Conservation (phyloP, 2,888 invertebrate species). For the Apamea monoglypha region DNA sequence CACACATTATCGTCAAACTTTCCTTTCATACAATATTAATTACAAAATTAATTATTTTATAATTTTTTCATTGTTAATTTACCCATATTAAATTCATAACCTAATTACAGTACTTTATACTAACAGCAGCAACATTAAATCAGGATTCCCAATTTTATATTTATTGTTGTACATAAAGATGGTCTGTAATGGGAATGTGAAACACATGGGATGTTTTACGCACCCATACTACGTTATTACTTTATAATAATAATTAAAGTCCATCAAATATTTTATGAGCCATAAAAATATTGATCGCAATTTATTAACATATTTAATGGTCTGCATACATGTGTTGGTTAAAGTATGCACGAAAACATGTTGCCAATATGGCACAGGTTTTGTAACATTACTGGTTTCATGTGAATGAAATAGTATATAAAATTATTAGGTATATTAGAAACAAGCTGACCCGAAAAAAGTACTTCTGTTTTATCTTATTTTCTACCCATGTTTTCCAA, state of each 20-base stretch:
- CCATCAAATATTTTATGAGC: conserved; percentile 29
- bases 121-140: not conserved
- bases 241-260: conserved; percentile 26
- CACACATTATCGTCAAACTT: not conserved
- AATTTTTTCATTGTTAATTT: not conserved
- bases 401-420: not conserved
- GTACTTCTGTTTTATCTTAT: too few relatives aligned
- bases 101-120: too few relatives aligned
- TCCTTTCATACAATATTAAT: not conserved
- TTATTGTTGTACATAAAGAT: not conserved
- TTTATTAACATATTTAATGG: conserved; percentile 40
- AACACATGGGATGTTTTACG: not conserved
- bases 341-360: conserved; percentile 2
- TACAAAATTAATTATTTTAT: not conserved
- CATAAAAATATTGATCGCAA: conserved; percentile 38
- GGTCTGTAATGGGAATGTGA: not conserved
- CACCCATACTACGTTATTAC: not conserved
- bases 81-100: not conserved
- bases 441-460: not conserved
- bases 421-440: not conserved
- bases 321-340: conserved; percentile 17
- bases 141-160: not conserved
- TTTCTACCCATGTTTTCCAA: too few relatives aligned
- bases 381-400: conserved; percentile 6
- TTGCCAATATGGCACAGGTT: not conserved